A percentile compares a stretch with the other conserved stretches of the same genome.
These are phyloP conservation scores for Tetropium fuscum DNA, from an alignment of 2,888 invertebrate species.

Conservation along the genomic window DNA sequence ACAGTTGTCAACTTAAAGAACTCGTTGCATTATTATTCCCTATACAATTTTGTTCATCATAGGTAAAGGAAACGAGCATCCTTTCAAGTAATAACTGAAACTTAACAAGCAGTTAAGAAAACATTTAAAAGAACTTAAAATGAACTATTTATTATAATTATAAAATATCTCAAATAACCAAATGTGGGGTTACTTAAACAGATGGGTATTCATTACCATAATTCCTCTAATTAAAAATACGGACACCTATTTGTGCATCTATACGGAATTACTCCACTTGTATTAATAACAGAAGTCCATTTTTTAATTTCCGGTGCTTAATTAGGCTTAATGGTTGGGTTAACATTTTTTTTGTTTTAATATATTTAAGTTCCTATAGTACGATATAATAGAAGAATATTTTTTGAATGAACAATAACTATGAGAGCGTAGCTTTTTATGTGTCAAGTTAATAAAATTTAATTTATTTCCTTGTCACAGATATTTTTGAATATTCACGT, in stretches of 20 bases:
- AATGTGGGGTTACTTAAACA: background rate
- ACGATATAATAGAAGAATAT: no score
- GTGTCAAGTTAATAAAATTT: no score
- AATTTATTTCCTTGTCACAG: no score
- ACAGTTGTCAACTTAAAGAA: no score
- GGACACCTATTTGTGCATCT: background rate
- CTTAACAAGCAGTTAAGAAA: background rate
- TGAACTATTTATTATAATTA: background rate
- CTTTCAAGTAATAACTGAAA: background rate
- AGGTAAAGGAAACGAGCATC: background rate
- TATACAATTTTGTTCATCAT: background rate
- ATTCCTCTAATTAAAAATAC: background rate
- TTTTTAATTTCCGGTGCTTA: slow-evolving; percentile 36
- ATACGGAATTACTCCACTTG: slow-evolving; percentile 8
- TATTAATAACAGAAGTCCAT: slow-evolving; percentile 18
- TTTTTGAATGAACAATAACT: no score
- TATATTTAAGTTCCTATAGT: background rate
- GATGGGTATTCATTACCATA: background rate
- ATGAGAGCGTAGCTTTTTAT: no score
- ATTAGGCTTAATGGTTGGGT: slow-evolving; percentile 34
- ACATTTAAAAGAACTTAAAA: background rate
- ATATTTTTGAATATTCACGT: no score
- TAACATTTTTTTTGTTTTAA: slow-evolving; percentile 25
- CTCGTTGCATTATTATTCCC: no score
- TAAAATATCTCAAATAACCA: background rate